These are phyloP conservation scores for Passer domesticus DNA, from an alignment of 2,113 vertebrate genomes.

Conservation along the genomic window DNA sequence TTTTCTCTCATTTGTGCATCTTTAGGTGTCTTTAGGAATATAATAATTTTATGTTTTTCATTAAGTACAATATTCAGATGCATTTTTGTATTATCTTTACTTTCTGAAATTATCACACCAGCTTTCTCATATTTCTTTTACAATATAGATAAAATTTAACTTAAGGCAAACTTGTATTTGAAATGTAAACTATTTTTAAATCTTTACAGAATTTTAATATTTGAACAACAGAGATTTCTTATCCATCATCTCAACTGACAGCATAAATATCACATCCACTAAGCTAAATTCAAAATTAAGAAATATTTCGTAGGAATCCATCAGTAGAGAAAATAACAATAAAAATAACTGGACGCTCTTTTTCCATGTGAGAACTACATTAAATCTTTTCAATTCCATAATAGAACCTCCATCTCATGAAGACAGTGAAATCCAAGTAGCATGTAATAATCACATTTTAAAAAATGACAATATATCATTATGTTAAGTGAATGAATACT, in stretches of 20 bases:
- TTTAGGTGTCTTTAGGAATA: not conserved
- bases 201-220: not conserved
- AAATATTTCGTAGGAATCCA: not conserved
- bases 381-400: not conserved
- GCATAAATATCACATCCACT: not conserved
- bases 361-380: not conserved
- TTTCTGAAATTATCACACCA: not conserved
- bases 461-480: not conserved
- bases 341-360: not conserved
- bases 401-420: not conserved
- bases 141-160: not conserved
- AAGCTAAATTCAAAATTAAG: not conserved
- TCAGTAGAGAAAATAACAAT: not conserved
- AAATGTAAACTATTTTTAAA: not conserved
- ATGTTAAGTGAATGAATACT: not conserved
- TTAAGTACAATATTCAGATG: not conserved
- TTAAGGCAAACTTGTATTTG: not conserved
- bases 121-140: not conserved
- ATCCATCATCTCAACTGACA: not conserved
- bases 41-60: accelerated
- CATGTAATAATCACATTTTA: not conserved
- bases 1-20: not conserved
- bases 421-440: not conserved
- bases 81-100: not conserved
- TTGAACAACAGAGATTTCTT: not conserved